Conservation (phyloP, 2,797 vertebrate species). For the Enteromius treurensis region DNA sequence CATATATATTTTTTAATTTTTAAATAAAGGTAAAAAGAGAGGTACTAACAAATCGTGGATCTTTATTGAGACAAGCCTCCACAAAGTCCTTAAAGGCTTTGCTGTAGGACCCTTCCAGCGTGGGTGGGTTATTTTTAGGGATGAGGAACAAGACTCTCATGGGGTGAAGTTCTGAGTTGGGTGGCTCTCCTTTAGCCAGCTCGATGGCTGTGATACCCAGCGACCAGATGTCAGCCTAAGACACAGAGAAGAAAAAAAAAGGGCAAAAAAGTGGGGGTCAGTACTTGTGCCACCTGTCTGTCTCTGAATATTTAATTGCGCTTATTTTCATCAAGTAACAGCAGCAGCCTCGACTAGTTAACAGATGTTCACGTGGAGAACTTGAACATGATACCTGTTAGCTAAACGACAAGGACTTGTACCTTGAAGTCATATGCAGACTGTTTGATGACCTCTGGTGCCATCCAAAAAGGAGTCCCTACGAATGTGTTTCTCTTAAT, state of each 20-base stretch:
- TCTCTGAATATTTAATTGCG: conserved; percentile 54
- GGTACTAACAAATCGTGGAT: conserved; percentile 86
- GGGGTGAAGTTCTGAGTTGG: conserved; percentile 87
- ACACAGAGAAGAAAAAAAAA: conserved; percentile 29
- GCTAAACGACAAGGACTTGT: conserved; percentile 45
- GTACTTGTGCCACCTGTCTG: conserved; percentile 42
- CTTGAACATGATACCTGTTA: conserved; percentile 43
- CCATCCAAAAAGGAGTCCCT: conserved; percentile 91
- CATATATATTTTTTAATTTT: not conserved
- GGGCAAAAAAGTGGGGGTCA: not conserved
- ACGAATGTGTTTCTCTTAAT: conserved; percentile 91
- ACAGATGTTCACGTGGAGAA: conserved; percentile 47
- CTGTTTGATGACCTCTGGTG: conserved; percentile 89
- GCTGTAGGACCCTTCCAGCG: conserved; percentile 85
- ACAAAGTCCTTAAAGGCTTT: conserved; percentile 90
- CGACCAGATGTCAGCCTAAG: conserved; percentile 89
- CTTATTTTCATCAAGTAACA: conserved; percentile 40
- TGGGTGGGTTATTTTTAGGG: conserved; percentile 87
- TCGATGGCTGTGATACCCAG: conserved; percentile 89
- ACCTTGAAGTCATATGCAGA: conserved; percentile 91
- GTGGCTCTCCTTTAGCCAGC: conserved; percentile 87
- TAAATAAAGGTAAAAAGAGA: not conserved
- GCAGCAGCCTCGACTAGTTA: conserved; percentile 31
- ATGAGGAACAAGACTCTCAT: conserved; percentile 90
- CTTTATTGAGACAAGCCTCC: conserved; percentile 88